phyloP scores from a whole-genome alignment of 2,888 invertebrate genomes.

The Nemotelus pantherinus region DNA sequence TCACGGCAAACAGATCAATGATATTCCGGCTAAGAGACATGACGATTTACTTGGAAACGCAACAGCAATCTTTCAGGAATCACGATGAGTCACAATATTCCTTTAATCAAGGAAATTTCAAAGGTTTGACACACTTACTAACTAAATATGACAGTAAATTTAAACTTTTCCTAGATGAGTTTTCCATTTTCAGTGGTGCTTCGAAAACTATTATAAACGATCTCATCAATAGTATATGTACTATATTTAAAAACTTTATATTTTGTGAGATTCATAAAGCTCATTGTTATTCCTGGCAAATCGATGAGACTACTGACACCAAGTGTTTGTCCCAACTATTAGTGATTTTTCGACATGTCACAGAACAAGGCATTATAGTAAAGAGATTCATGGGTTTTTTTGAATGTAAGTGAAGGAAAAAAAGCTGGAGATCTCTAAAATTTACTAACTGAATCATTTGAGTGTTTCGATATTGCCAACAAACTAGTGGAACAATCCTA shows the following conservation, averaged over 20 bases:
- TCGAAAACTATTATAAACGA: conserved; percentile 15
- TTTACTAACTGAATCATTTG: background rate
- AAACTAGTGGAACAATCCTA: background rate
- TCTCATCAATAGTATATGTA: background rate
- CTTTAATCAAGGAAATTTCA: conserved; percentile 6
- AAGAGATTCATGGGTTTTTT: conserved; percentile 9
- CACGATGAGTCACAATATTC: background rate
- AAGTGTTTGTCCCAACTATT: background rate
- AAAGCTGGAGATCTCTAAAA: background rate
- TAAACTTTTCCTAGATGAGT: conserved; percentile 1
- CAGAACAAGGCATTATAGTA: background rate
- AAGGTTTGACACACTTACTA: background rate
- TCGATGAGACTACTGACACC: conserved; percentile 9
- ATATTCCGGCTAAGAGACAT: conserved; percentile 3
- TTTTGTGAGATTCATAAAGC: background rate
- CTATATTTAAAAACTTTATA: background rate
- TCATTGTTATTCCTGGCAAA: conserved; percentile 17
- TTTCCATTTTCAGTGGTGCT: conserved; percentile 8
- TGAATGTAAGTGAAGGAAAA: background rate
- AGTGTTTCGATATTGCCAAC: background rate
- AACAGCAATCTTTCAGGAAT: background rate
- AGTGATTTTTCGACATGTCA: conserved; percentile 1
- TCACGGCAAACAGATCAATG: background rate
- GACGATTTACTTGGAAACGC: background rate
- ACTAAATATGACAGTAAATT: background rate